phyloP scores from a whole-genome alignment of 2,113 vertebrate species.

The Mohoua ochrocephala region DNA sequence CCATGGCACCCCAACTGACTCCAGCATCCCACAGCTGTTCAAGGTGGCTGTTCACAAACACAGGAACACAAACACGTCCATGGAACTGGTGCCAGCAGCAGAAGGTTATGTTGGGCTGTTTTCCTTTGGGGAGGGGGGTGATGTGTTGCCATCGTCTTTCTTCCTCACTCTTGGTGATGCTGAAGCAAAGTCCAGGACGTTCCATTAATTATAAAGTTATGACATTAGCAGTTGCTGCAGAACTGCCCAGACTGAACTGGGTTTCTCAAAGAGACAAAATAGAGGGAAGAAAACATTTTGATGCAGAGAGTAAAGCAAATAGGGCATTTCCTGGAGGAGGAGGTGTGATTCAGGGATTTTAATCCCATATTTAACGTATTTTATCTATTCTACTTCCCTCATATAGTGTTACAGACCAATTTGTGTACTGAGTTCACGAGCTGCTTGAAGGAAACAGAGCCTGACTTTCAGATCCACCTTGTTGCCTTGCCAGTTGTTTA shows the following conservation, averaged over 20 bases:
- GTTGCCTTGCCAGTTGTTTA: neutral
- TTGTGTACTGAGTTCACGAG: neutral
- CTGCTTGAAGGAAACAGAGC: neutral
- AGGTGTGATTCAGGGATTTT: neutral
- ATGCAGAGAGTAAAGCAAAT: neutral
- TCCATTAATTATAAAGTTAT: neutral
- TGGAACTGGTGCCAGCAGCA: neutral
- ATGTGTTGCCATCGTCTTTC: rapidly evolving
- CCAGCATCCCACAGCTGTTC: neutral
- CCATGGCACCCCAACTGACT: no score
- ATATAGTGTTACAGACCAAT: neutral
- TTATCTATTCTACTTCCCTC: neutral
- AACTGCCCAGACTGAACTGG: neutral
- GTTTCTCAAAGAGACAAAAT: neutral
- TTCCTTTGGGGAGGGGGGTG: neutral
- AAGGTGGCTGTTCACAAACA: neutral
- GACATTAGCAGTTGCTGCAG: neutral
- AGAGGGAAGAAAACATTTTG: neutral
- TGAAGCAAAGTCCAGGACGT: neutral
- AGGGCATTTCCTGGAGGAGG: neutral
- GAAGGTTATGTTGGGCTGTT: neutral
- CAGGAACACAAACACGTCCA: rapidly evolving
- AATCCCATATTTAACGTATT: neutral
- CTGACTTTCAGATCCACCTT: neutral
- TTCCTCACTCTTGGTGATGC: neutral